Base-by-base conservation (phyloP, 2,113 vertebrate genomes). In the Platichthys flesus region DNA sequence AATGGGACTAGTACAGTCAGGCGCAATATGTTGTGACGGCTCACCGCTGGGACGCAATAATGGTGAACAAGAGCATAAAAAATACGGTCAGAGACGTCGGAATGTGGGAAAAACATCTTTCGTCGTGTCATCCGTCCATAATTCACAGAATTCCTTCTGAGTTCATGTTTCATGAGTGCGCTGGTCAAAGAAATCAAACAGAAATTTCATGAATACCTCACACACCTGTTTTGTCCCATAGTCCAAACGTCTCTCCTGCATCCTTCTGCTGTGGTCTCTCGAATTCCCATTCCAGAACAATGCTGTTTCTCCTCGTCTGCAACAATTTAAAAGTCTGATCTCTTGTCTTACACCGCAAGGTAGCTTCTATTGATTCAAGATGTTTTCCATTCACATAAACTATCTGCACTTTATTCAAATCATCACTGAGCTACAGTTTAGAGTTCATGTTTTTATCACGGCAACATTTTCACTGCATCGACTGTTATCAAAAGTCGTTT, bases 101-200 rank as follows among this genome's bases (percentile, higher is more conserved):
- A 80, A 75, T 74, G 85, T 84, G 74, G 47, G 79, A 79, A 81
- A 31, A 86, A 80, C 58, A 78, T 90, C 47, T 66, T 63, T 51
- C 4, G 40, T 31, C 16, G 31, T 69, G 75, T 85, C 72, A 73
- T 45, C 67, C 0, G 8, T 85, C 56, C 2, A 1, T 66, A 76
- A 76, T 51, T 67, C 8, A 35, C 35, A 20, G 4, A 24, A 71
- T 74, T 78, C 35, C 68, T 82, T 57, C 1, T 3, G 26, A 71
- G 45, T 49, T 67, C 26, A 21, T 10, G 20, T 78, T 71, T 82
- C 2, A 1, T 20, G 57, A 64, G 37, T 51, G 5, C 21, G 16
- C 49, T 75, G 65, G 69, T 37, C 59, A 61, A 64, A 65, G 51
- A 68, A 82, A 70, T 62, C 64, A 78, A 85, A 83, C 82, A 81